Conservation (phyloP, 2,113 vertebrate species). For the Psammodynastes pulverulentus region DNA sequence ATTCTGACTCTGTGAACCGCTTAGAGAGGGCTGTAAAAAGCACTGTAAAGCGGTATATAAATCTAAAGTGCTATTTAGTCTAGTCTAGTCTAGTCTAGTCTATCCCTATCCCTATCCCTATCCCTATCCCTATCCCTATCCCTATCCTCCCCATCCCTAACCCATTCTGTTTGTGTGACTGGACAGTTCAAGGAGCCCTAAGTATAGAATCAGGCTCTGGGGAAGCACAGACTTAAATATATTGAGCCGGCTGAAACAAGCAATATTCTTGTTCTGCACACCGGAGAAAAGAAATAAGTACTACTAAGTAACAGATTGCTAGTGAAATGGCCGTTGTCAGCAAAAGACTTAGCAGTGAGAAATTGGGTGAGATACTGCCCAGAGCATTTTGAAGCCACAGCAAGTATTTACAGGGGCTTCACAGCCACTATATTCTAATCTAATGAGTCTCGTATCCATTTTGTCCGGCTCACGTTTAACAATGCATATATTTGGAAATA, state of each 20-base stretch:
- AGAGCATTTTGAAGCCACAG: neutral
- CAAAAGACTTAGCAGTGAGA: neutral
- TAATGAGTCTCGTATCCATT: neutral
- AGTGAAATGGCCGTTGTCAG: neutral
- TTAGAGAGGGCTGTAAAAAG: too few relatives aligned
- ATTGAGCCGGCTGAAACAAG: neutral
- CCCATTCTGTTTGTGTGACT: neutral
- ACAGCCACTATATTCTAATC: neutral
- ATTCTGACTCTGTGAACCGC: too few relatives aligned
- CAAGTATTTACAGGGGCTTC: neutral
- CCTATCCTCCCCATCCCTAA: too few relatives aligned
- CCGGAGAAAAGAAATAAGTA: neutral
- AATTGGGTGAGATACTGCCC: neutral
- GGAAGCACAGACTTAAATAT: neutral
- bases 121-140: too few relatives aligned
- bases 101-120: too few relatives aligned
- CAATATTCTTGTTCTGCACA: neutral
- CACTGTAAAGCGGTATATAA: too few relatives aligned
- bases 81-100: too few relatives aligned
- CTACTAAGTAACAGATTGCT: neutral
- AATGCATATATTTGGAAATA: neutral
- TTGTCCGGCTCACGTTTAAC: neutral
- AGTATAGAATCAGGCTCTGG: neutral
- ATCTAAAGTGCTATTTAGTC: too few relatives aligned
- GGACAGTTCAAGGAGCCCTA: neutral